These are phyloP conservation scores for Corythaeola cristata DNA, from an alignment of 2,113 vertebrate species.

Conservation along the genomic window DNA sequence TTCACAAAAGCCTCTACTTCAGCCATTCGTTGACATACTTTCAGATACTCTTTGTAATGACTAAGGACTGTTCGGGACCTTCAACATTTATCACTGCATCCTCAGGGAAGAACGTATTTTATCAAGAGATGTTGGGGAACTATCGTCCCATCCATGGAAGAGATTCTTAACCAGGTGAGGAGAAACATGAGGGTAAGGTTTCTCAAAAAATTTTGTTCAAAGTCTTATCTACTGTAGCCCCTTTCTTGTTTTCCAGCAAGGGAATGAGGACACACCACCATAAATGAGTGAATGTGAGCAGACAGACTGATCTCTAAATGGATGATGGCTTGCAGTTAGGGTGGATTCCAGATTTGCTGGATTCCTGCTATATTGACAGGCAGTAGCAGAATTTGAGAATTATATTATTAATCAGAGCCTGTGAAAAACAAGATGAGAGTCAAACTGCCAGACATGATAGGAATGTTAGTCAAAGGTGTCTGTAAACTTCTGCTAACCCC, in stretches of 20 bases:
- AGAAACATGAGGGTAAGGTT: not conserved
- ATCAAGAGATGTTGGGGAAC: not conserved
- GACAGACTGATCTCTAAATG: not conserved
- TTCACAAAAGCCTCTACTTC: not conserved
- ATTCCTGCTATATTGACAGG: not conserved
- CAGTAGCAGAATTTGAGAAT: not conserved
- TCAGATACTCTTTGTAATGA: not conserved
- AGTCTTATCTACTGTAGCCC: not conserved
- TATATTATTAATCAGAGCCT: not conserved
- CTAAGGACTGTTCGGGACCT: not conserved
- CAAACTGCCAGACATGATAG: slow-evolving; percentile 14
- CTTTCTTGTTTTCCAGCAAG: not conserved
- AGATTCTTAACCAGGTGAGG: not conserved
- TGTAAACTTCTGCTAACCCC: slow-evolving; percentile 64
- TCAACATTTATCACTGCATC: not conserved
- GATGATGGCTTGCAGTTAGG: not conserved
- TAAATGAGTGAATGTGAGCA: not conserved
- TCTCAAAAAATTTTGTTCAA: not conserved
- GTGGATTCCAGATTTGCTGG: not conserved
- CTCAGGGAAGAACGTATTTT: not conserved
- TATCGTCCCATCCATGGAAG: not conserved
- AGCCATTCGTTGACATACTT: not conserved
- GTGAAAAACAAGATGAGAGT: slow-evolving; percentile 22
- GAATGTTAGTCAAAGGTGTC: slow-evolving; percentile 63
- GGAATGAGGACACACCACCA: not conserved